These are phyloP conservation scores for Colletes collaris DNA, from an alignment of 2,888 invertebrate species.

Conservation along the genomic window DNA sequence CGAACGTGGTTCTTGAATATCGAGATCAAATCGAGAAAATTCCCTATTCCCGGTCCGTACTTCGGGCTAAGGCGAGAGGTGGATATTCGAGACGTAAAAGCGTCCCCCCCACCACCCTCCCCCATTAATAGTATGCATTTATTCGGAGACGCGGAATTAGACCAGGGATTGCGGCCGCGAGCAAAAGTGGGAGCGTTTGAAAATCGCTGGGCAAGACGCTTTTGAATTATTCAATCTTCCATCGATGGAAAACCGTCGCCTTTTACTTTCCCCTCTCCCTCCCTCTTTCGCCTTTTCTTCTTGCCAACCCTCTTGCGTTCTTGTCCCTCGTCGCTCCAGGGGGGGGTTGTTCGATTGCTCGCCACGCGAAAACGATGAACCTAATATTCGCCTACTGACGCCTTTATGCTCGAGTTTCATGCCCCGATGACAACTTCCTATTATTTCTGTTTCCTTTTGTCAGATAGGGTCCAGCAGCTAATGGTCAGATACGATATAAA, in stretches of 20 bases:
- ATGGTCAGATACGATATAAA: not conserved
- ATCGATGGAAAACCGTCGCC: constrained; percentile 74
- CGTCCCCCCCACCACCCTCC: constrained; percentile 42
- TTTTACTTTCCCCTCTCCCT: constrained; percentile 48
- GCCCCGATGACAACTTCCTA: constrained; percentile 19
- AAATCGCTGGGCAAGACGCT: constrained; percentile 77
- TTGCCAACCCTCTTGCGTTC: not conserved
- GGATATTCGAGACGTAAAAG: constrained; percentile 71
- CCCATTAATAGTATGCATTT: constrained; percentile 77
- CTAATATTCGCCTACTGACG: constrained; percentile 62
- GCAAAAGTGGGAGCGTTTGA: constrained; percentile 72
- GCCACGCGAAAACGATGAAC: constrained; percentile 59
- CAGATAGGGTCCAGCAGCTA: not conserved
- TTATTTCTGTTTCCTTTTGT: constrained; percentile 18
- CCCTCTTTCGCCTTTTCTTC: constrained; percentile 12
- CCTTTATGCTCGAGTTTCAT: constrained; percentile 31
- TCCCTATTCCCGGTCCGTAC: constrained; percentile 36
- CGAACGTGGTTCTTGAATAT: constrained; percentile 57
- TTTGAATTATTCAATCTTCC: constrained; percentile 78
- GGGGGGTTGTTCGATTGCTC: constrained; percentile 37
- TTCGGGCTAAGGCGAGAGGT: constrained; percentile 42
- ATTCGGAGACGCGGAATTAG: constrained; percentile 77
- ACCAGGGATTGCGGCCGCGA: constrained; percentile 71
- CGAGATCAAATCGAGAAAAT: constrained; percentile 58
- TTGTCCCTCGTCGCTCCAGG: constrained; percentile 1